phyloP scores from a whole-genome alignment of 2,797 vertebrate genomes.

The Poeciliopsis gracilis region DNA sequence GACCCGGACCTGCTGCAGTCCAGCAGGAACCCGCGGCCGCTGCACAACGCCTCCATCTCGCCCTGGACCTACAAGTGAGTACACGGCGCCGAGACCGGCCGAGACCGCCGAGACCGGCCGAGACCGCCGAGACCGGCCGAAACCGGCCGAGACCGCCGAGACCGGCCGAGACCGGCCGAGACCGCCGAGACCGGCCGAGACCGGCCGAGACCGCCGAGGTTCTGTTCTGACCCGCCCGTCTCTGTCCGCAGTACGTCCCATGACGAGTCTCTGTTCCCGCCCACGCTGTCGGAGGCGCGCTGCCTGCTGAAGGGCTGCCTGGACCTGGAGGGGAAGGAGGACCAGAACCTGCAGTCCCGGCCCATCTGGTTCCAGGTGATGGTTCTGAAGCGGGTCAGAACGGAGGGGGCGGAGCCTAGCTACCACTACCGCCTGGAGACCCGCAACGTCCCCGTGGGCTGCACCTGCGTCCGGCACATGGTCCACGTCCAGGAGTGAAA shows the following conservation, averaged over 20 bases:
- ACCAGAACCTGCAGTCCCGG: constrained; percentile 66
- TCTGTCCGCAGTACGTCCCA: constrained; percentile 48
- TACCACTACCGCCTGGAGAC: constrained; percentile 73
- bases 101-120: accelerated
- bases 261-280: constrained; percentile 58
- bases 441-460: constrained; percentile 77
- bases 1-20: constrained; percentile 25
- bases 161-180: no score
- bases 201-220: no score
- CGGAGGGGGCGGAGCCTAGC: background rate
- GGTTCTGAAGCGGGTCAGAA: constrained; percentile 68
- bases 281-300: constrained; percentile 51
- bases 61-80: constrained; percentile 80
- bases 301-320: constrained; percentile 75
- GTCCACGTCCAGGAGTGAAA: constrained; percentile 48
- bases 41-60: constrained; percentile 77
- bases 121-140: accelerated
- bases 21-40: constrained; percentile 7
- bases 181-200: no score
- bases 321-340: constrained; percentile 56
- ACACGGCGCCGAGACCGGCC: accelerated
- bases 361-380: constrained; percentile 76
- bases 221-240: constrained; percentile 8
- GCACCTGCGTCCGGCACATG: constrained; percentile 78
- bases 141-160: accelerated